phyloP scores from a whole-genome alignment of 2,113 vertebrate species.

The Vimba vimba region DNA sequence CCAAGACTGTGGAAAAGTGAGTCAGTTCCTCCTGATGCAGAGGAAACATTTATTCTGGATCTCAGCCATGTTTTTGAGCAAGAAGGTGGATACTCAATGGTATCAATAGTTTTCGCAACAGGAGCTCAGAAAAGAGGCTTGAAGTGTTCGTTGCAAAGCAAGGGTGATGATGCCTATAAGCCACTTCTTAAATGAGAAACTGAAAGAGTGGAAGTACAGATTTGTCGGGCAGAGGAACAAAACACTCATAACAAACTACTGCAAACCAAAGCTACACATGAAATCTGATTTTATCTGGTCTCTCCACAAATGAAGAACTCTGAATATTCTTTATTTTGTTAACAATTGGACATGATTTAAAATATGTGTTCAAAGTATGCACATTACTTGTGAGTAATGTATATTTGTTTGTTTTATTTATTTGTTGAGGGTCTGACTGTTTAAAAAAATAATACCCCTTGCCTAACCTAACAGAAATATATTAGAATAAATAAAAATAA shows the following conservation, averaged over 20 bases:
- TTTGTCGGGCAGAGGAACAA: neutral
- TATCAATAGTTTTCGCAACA: slow-evolving; percentile 26
- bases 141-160: slow-evolving; percentile 43
- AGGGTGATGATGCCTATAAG: slow-evolving; percentile 49
- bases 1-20: too few relatives aligned
- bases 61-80: too few relatives aligned
- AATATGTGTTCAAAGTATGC: neutral
- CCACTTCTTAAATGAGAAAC: slow-evolving; percentile 53
- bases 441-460: too few relatives aligned
- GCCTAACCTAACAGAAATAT: too few relatives aligned
- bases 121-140: slow-evolving; percentile 29
- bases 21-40: too few relatives aligned
- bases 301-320: neutral
- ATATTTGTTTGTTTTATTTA: neutral
- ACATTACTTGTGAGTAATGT: neutral
- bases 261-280: neutral
- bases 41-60: too few relatives aligned
- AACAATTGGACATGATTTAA: too few relatives aligned
- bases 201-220: slow-evolving; percentile 25
- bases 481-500: too few relatives aligned
- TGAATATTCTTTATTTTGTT: neutral
- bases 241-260: neutral
- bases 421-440: neutral
- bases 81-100: neutral
- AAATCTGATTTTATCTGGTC: neutral